phyloP scores from a whole-genome alignment of 1,140 invertebrate species.

The Macrocentrus cingulum region DNA sequence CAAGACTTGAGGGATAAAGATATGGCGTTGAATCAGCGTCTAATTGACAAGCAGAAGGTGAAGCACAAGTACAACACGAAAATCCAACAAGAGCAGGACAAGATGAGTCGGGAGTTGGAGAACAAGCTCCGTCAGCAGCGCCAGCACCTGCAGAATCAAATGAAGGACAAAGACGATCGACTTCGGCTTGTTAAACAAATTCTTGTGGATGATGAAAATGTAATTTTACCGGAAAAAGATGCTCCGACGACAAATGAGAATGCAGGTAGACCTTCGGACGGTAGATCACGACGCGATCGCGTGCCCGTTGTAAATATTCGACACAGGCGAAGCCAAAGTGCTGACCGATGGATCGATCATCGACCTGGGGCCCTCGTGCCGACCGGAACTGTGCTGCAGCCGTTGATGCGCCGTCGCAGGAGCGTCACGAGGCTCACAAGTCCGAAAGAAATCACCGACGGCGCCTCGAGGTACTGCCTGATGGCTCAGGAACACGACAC shows the following conservation, averaged over 20 bases:
- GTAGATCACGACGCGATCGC: constrained; percentile 36
- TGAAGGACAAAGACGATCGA: constrained; percentile 60
- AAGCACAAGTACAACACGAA: constrained; percentile 73
- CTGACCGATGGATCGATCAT: constrained; percentile 89
- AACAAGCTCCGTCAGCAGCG: constrained; percentile 68
- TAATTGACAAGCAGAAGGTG: constrained; percentile 73
- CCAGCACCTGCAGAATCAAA: constrained; percentile 63
- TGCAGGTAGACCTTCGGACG: constrained; percentile 3
- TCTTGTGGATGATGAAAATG: constrained; percentile 47
- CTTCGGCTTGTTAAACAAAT: constrained; percentile 59
- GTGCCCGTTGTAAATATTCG: constrained; percentile 70
- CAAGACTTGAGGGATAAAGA: constrained; percentile 68
- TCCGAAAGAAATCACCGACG: constrained; percentile 59
- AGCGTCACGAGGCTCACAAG: constrained; percentile 78
- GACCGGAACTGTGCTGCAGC: constrained; percentile 86
- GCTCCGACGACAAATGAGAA: constrained; percentile 23
- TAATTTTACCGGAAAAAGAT: constrained; percentile 36
- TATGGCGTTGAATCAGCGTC: constrained; percentile 68
- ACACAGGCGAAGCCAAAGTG: constrained; percentile 77
- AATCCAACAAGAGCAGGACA: constrained; percentile 71
- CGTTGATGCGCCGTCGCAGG: constrained; percentile 77
- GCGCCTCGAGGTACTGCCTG: constrained; percentile 84
- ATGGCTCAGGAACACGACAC: constrained; percentile 89
- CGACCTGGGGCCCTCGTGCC: constrained; percentile 72
- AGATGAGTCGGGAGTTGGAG: constrained; percentile 67